Percentiles rank a stretch among this genome's conserved stretches.
Conservation (phyloP, 2,888 invertebrate genomes). For the Amphimallon solstitiale region DNA sequence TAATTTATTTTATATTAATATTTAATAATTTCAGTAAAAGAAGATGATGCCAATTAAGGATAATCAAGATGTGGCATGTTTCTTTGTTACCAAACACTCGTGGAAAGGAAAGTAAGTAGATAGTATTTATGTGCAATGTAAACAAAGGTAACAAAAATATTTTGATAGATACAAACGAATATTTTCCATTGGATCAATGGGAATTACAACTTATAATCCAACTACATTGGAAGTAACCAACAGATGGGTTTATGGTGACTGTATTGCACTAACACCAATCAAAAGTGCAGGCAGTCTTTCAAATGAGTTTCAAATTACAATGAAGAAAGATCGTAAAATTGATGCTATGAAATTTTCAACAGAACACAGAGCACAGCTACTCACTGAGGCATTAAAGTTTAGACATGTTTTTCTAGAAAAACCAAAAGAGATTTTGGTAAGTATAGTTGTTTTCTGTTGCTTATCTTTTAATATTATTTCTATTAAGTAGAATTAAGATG, state of each 20-base stretch:
- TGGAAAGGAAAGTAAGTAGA: slow-evolving; percentile 95
- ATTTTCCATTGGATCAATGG: slow-evolving; percentile 94
- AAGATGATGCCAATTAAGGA: slow-evolving; percentile 87
- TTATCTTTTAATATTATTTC: no score
- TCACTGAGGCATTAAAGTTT: slow-evolving; percentile 90
- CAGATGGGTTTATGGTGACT: slow-evolving; percentile 88
- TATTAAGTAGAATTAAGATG: background rate
- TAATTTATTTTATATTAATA: slow-evolving; percentile 6
- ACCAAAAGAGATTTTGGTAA: slow-evolving; percentile 80
- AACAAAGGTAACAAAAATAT: slow-evolving; percentile 12
- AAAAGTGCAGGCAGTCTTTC: slow-evolving; percentile 65
- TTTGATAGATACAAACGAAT: slow-evolving; percentile 88
- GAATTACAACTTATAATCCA: slow-evolving; percentile 98
- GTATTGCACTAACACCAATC: slow-evolving; percentile 69
- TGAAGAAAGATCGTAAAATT: slow-evolving; percentile 89
- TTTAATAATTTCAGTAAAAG: slow-evolving; percentile 25
- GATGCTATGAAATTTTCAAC: slow-evolving; percentile 97
- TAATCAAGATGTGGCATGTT: slow-evolving; percentile 96
- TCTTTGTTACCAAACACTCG: slow-evolving; percentile 95
- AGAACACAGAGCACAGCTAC: slow-evolving; percentile 90
- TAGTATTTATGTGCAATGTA: slow-evolving; percentile 30
- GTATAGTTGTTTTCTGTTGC: slow-evolving; percentile 52
- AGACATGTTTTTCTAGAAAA: slow-evolving; percentile 83
- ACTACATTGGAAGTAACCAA: slow-evolving; percentile 90
- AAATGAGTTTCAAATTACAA: slow-evolving; percentile 82